A percentile compares a stretch with the other conserved stretches of the same genome.
Evolutionary conservation across 2,113 vertebrate species (phyloP).

Genomic region (Burhinus bistriatus): DNA sequence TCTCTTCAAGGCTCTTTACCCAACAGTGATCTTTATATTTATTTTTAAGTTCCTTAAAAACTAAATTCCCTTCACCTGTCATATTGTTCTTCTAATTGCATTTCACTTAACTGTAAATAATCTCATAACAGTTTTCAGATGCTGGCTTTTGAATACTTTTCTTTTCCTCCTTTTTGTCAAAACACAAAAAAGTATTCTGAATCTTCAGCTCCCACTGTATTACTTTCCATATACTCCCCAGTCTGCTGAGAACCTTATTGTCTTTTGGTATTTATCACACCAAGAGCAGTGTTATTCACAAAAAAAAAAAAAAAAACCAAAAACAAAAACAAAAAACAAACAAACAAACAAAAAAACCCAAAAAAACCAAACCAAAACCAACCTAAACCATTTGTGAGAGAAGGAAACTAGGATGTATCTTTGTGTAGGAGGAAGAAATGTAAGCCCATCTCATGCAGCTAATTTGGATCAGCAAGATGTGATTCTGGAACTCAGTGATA

Average conservation of each 20-base stretch:
- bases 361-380: no score
- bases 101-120: slow-evolving; percentile 6
- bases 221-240: background rate
- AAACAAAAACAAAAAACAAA: no score
- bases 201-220: background rate
- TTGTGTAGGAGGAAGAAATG: background rate
- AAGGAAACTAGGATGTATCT: background rate
- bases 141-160: background rate
- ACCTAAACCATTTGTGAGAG: background rate
- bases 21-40: background rate
- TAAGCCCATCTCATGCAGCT: background rate
- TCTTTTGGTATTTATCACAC: background rate
- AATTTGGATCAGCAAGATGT: background rate
- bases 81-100: slow-evolving; percentile 26
- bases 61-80: background rate
- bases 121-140: background rate
- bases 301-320: background rate
- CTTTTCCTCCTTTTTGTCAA: background rate
- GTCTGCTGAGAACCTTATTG: background rate
- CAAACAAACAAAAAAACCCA: no score
- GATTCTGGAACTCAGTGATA: background rate
- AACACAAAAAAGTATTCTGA: background rate
- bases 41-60: slow-evolving; percentile 11
- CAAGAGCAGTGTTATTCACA: background rate
- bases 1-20: background rate